These are phyloP conservation scores for Phaethornis superciliosus DNA, from an alignment of 2,113 vertebrate species.

Conservation along the genomic window DNA sequence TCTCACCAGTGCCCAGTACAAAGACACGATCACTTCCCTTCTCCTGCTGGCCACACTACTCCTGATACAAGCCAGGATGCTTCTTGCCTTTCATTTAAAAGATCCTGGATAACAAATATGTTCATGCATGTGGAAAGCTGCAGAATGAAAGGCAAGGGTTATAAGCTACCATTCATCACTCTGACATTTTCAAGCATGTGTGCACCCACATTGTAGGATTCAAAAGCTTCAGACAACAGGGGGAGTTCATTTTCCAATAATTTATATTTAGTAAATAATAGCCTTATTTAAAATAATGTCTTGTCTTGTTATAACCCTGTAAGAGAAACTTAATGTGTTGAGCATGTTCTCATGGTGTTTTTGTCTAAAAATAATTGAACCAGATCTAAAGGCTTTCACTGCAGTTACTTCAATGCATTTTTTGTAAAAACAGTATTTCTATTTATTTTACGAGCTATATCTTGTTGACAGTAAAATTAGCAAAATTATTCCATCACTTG, in stretches of 20 bases:
- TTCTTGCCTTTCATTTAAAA: constrained; percentile 42
- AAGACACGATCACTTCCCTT: too few species aligned
- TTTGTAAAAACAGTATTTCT: background rate
- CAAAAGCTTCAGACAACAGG: background rate
- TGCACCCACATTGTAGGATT: background rate
- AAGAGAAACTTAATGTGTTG: background rate
- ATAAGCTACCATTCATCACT: constrained; percentile 41
- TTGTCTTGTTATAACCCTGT: background rate
- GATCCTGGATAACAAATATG: constrained; percentile 18
- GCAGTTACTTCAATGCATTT: background rate
- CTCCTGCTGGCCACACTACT: too few species aligned
- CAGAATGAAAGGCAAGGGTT: constrained; percentile 54
- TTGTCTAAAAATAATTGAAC: background rate
- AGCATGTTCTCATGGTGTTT: background rate
- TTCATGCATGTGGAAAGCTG: background rate
- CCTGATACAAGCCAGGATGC: too few species aligned
- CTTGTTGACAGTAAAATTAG: background rate
- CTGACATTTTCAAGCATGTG: constrained; percentile 26
- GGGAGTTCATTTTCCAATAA: background rate
- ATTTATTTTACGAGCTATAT: background rate
- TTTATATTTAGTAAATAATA: background rate
- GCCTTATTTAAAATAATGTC: background rate
- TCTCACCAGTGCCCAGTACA: too few species aligned
- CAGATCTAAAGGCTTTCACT: background rate
- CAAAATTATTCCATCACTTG: background rate